These are phyloP conservation scores for Varanus salvator DNA, from an alignment of 2,113 vertebrate species.

Conservation along the genomic window DNA sequence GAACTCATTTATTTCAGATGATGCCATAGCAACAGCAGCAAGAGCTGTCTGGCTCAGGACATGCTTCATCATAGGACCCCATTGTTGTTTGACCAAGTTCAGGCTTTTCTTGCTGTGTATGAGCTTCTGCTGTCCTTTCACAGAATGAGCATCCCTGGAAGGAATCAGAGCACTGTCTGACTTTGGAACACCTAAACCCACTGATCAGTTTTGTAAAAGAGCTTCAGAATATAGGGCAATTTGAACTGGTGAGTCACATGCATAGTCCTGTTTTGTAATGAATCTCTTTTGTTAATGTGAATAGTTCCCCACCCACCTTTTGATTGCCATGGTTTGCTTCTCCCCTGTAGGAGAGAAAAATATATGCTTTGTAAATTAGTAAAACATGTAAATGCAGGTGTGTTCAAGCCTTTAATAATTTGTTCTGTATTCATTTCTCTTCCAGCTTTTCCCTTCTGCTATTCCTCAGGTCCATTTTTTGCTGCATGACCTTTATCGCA, in stretches of 20 bases:
- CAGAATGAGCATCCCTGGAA: slow-evolving; percentile 79
- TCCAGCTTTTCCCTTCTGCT: slow-evolving; percentile 84
- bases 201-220: slow-evolving; percentile 84
- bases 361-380: neutral
- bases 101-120: neutral
- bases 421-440: slow-evolving; percentile 45
- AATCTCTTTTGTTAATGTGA: neutral
- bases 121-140: slow-evolving; percentile 31
- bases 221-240: slow-evolving; percentile 82
- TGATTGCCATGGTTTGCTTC: slow-evolving; percentile 20
- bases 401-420: slow-evolving; percentile 5
- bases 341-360: neutral
- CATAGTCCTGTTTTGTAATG: neutral
- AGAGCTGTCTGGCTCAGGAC: neutral
- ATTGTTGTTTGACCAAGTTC: neutral
- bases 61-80: neutral
- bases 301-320: slow-evolving; percentile 38
- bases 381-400: neutral
- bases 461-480: slow-evolving; percentile 65
- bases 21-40: neutral
- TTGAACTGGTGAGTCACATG: slow-evolving; percentile 84
- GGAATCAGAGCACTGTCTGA: slow-evolving; percentile 76
- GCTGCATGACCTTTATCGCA: slow-evolving; percentile 69
- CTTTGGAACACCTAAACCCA: slow-evolving; percentile 81
- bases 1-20: neutral